Conservation (phyloP, 2,113 vertebrate species). For the Circaetus gallicus region DNA sequence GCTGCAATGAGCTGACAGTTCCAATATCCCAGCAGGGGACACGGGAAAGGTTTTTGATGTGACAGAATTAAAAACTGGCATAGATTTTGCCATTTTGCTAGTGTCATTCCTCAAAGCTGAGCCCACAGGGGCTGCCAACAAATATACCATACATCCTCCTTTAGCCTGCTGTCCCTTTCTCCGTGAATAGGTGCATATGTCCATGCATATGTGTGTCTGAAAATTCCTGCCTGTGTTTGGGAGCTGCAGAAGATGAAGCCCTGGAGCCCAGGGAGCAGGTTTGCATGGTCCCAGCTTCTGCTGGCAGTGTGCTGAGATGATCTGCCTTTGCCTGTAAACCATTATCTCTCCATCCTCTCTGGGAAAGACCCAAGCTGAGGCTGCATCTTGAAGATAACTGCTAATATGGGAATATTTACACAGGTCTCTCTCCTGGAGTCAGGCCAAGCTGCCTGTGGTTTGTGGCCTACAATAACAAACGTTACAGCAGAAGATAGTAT, state of each 20-base stretch:
- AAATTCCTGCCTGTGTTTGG: not conserved
- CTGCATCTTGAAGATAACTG: conserved; percentile 25
- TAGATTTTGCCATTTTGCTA: not conserved
- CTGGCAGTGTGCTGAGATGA: not conserved
- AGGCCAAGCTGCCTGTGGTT: conserved; percentile 46
- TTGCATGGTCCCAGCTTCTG: not conserved
- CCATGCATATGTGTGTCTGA: not conserved
- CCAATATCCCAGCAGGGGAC: not conserved
- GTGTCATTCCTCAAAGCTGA: not conserved
- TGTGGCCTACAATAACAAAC: conserved; percentile 35
- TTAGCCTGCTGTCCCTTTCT: not conserved
- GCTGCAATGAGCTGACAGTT: not conserved
- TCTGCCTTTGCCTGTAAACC: not conserved
- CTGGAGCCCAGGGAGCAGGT: not conserved
- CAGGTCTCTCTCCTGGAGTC: conserved; percentile 23
- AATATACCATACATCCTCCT: not conserved
- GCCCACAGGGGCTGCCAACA: not conserved
- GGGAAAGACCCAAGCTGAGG: not conserved
- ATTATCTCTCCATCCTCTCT: not conserved
- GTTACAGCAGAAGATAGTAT: conserved; percentile 11
- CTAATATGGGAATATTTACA: not conserved
- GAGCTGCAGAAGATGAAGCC: not conserved
- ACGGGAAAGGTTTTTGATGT: not conserved
- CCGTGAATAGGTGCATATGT: no score
- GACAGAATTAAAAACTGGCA: not conserved